Conservation (phyloP, 2,888 invertebrate genomes). For the Hipparchia semele region DNA sequence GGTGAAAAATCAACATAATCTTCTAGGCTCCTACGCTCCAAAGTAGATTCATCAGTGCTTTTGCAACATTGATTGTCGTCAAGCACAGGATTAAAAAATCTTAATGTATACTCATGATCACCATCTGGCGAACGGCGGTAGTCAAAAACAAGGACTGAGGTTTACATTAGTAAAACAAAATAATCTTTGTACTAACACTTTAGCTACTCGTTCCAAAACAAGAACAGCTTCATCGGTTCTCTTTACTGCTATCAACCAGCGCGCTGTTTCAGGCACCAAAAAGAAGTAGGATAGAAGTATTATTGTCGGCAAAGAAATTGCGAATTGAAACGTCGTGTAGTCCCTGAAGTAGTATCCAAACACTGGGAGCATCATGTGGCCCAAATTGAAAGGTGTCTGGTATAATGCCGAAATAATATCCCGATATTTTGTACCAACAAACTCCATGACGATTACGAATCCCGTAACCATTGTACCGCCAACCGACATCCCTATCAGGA, state of each 20-base stretch:
- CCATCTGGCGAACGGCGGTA: background rate
- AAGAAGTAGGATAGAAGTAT: conserved; percentile 86
- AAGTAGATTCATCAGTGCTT: no score
- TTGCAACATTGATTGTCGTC: background rate
- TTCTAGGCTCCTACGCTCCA: no score
- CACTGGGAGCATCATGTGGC: conserved; percentile 85
- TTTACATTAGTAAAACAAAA: background rate
- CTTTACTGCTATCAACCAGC: conserved; percentile 90
- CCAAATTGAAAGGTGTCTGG: conserved; percentile 87
- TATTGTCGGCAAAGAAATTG: conserved; percentile 83
- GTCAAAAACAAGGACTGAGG: background rate
- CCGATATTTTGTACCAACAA: conserved; percentile 83
- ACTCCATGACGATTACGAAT: conserved; percentile 86
- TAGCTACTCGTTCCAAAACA: conserved; percentile 86
- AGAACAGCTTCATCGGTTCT: conserved; percentile 85
- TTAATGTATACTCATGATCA: background rate
- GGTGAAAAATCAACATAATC: background rate
- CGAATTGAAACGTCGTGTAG: conserved; percentile 86
- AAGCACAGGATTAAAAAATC: background rate
- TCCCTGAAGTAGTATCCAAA: conserved; percentile 85
- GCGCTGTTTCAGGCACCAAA: conserved; percentile 90
- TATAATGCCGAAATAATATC: conserved; percentile 85
- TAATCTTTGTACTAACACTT: conserved; percentile 57
- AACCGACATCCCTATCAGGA: conserved; percentile 88
- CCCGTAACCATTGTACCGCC: conserved; percentile 91